These are phyloP conservation scores for Pseudochirops corinnae DNA, from an alignment of 2,797 vertebrate genomes.

Conservation along the genomic window DNA sequence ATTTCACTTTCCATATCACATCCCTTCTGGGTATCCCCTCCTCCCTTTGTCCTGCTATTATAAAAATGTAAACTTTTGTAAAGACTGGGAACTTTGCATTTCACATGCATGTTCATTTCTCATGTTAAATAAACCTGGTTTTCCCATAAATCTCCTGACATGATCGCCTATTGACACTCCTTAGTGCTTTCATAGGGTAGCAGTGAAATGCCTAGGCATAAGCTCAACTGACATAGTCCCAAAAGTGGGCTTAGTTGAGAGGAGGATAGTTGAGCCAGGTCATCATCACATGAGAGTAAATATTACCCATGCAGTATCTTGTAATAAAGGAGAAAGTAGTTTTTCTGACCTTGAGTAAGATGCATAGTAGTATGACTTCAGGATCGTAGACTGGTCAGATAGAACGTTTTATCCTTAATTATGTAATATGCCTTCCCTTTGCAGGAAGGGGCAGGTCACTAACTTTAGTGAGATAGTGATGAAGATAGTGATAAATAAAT, in stretches of 20 bases:
- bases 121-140: not conserved
- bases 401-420: not conserved
- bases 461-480: not conserved
- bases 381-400: not conserved
- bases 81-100: not conserved
- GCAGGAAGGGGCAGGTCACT: not conserved
- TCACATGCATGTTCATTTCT: not conserved
- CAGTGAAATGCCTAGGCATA: not conserved
- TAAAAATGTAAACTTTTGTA: not conserved
- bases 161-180: not conserved
- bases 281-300: not conserved
- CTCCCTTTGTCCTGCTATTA: not conserved
- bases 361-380: not conserved
- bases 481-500: no score
- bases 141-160: not conserved
- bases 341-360: not conserved
- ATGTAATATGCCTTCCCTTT: not conserved
- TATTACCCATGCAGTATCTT: not conserved
- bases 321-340: not conserved
- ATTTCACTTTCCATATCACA: not conserved
- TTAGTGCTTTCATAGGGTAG: not conserved
- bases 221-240: not conserved
- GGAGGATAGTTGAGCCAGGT: not conserved
- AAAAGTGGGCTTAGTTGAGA: not conserved
- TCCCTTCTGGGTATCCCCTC: no score